Conservation (phyloP, 2,888 invertebrate species). For the Pimpla rufipes region DNA sequence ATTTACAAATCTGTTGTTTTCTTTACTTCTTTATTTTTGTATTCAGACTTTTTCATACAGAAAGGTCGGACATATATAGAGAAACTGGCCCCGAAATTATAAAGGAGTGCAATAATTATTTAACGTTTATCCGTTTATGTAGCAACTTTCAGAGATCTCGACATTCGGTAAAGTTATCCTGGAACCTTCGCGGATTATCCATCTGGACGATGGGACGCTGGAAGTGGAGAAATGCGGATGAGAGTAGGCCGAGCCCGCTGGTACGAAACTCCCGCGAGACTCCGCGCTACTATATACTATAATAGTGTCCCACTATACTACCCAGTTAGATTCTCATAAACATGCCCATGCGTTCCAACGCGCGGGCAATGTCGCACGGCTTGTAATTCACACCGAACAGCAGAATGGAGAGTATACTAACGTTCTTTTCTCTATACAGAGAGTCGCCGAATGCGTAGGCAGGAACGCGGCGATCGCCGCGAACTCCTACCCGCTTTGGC, state of each 20-base stretch:
- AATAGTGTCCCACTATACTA: constrained; percentile 45
- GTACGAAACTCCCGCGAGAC: constrained; percentile 25
- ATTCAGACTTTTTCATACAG: too few relatives aligned
- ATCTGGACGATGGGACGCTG: constrained; percentile 45
- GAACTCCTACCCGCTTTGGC: constrained; percentile 19
- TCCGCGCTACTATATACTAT: constrained; percentile 23
- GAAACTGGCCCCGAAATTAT: too few relatives aligned
- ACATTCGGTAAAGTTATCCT: background rate
- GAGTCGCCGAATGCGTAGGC: constrained; percentile 58
- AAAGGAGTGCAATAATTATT: background rate
- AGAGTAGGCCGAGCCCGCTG: constrained; percentile 46
- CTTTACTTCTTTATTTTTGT: too few relatives aligned
- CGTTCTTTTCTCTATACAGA: constrained; percentile 59
- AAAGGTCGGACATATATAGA: too few relatives aligned
- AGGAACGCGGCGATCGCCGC: constrained; percentile 50
- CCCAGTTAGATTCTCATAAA: constrained; percentile 72
- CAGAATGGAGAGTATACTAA: constrained; percentile 71
- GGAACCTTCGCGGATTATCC: constrained; percentile 5
- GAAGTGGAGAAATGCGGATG: constrained; percentile 57
- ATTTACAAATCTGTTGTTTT: too few relatives aligned
- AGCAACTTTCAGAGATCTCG: background rate
- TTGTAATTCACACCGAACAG: constrained; percentile 76
- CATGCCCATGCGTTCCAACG: constrained; percentile 70
- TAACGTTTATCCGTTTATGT: background rate
- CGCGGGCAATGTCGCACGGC: constrained; percentile 71